A percentile compares a stretch with the other conserved stretches of the same genome.
These are phyloP conservation scores for Apamea monoglypha DNA, from an alignment of 2,888 invertebrate species.

Conservation along the genomic window DNA sequence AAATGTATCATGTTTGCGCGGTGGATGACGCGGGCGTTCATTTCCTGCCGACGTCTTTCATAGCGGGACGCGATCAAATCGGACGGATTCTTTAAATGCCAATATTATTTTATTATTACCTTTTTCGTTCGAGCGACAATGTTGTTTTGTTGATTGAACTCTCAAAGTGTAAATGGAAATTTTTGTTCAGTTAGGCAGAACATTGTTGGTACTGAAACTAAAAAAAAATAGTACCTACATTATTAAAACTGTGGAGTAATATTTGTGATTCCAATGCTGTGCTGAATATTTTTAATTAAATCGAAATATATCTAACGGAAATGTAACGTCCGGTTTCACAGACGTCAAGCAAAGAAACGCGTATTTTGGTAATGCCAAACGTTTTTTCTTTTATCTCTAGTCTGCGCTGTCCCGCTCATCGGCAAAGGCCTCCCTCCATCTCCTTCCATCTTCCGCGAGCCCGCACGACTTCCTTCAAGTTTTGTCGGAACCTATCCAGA, in stretches of 20 bases:
- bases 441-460: no score
- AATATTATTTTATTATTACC: slow-evolving; percentile 54
- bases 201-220: not conserved
- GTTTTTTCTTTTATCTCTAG: no score
- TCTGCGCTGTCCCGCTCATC: no score
- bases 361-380: no score
- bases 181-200: not conserved
- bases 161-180: not conserved
- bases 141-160: slow-evolving; percentile 34
- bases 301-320: not conserved
- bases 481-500: no score
- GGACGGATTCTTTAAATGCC: slow-evolving; percentile 50
- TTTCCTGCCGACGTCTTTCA: slow-evolving; percentile 70
- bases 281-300: not conserved
- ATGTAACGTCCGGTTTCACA: not conserved
- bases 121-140: slow-evolving; percentile 39
- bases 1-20: slow-evolving; percentile 49
- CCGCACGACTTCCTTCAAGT: no score
- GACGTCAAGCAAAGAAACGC: not conserved
- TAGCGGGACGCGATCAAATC: slow-evolving; percentile 51
- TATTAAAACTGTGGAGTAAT: not conserved
- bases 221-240: not conserved
- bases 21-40: slow-evolving; percentile 58
- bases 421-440: no score
- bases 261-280: not conserved